Evolutionary conservation across 2,797 vertebrate genomes (phyloP).

Genomic region (Thripadectes ignobilis): DNA sequence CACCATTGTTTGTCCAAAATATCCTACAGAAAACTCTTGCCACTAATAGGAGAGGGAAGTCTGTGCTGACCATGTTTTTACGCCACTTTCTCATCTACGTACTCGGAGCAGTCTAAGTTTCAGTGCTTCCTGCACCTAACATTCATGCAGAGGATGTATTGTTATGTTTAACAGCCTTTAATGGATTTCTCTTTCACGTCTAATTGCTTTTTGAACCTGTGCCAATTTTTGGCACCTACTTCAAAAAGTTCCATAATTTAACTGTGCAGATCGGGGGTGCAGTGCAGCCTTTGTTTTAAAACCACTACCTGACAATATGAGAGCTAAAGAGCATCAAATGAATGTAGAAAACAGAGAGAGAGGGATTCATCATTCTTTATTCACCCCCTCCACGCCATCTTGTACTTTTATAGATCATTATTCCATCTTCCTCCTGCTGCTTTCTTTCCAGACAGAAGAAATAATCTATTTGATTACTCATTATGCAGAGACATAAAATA

Average conservation of each 20-base stretch:
- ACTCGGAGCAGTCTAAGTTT: conserved; percentile 15
- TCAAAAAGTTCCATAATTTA: conserved; percentile 8
- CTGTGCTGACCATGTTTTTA: not conserved
- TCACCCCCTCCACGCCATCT: conserved; percentile 3
- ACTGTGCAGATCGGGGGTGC: not conserved
- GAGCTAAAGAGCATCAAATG: conserved; percentile 38
- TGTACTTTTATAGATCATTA: conserved; percentile 35
- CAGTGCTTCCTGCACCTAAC: conserved; percentile 56
- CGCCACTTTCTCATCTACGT: not conserved
- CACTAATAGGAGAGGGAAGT: not conserved
- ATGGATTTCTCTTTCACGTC: conserved; percentile 55
- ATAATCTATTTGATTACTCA: conserved; percentile 42
- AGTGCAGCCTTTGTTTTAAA: conserved; percentile 49
- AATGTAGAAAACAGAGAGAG: not conserved
- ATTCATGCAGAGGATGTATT: conserved; percentile 57
- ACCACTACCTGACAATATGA: not conserved
- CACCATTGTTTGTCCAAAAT: not conserved
- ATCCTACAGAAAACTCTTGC: not conserved
- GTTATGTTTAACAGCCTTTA: conserved; percentile 65
- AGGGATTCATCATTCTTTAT: conserved; percentile 48
- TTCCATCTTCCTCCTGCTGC: conserved; percentile 39
- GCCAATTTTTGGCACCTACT: conserved; percentile 55
- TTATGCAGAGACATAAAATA: conserved; percentile 29
- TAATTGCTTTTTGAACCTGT: conserved; percentile 63
- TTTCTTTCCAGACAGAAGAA: conserved; percentile 39